Evolutionary conservation across 2,888 invertebrate genomes (phyloP), one percentile per base, ranked within the genome.

Genomic region (Mythimna vitellina): DNA sequence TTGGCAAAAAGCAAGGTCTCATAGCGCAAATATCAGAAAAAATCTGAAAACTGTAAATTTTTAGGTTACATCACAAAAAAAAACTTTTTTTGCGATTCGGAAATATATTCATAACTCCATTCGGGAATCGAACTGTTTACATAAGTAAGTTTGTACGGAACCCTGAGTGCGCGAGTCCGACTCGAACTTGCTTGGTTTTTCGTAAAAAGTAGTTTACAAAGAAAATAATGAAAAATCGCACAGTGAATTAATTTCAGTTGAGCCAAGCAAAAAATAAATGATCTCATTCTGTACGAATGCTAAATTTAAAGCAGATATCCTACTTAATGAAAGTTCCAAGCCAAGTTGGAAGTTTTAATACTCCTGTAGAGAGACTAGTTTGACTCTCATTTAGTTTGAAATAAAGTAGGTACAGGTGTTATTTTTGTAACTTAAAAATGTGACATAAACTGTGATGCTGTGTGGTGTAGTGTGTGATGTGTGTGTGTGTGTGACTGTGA

Each of bases 321-420:
- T 46, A 58, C 57, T 65, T 77, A 70, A 49, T 65, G 17, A 22
- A 53, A 61, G 25, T 65, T 54, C 22, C 25, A 35, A 65, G 46
- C 61, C 9, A 71, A 56, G 57, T 67, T 49, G 53, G 10, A 67
- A 67, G 60, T 70, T 70, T 70, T 53, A 76, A 77, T 61, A 46
- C 35, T 61, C 9, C 14, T 70, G 35, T 56, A 51, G 35, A 61
- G 51, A 42, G 51, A 61, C 51, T 60, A 49, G 29, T 38, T 49
- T 38, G 29, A 17, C 17, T 75, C 14, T 25, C 14, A 65, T 61
- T 68, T 53, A 35, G 29, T 54, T 57, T 32, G 10, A 29, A 42
- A 46, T 49, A 22, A 25, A 51, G n/a, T 46, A 29, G 29, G 3
- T 29, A 4, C 1, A 12, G n/a, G n/a, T 35, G 35, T 12, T 35